phyloP scores from a whole-genome alignment of 2,797 vertebrate species.

The Zenarchopterus dispar region DNA sequence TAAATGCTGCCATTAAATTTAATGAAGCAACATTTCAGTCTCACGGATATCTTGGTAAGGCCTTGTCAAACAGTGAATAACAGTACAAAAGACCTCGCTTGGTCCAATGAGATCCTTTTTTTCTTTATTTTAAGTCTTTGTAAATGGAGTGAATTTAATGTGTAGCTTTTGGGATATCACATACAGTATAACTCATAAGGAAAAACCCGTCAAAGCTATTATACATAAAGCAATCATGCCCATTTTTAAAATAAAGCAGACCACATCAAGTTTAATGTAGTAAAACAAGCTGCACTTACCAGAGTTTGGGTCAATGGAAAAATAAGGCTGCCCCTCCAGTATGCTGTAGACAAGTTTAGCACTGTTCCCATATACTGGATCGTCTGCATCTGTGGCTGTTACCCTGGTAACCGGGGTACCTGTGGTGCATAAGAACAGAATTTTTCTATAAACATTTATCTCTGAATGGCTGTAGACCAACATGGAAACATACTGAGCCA shows the following conservation, averaged over 20 bases:
- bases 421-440: constrained; percentile 65
- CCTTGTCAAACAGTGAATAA: constrained; percentile 67
- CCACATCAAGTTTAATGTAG: background rate
- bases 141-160: constrained; percentile 9
- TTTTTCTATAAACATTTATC: constrained; percentile 28
- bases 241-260: background rate
- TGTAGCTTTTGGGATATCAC: background rate
- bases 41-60: constrained; percentile 46
- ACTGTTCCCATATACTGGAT: constrained; percentile 97
- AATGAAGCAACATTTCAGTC: constrained; percentile 63
- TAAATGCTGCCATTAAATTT: constrained; percentile 68
- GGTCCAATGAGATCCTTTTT: constrained; percentile 29
- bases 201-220: background rate
- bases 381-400: constrained; percentile 95
- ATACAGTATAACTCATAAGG: background rate
- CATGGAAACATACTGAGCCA: constrained; percentile 15
- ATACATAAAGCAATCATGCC: background rate
- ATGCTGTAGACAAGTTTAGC: constrained; percentile 98
- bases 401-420: constrained; percentile 95
- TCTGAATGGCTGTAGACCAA: constrained; percentile 13
- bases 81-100: constrained; percentile 41
- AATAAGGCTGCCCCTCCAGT: constrained; percentile 97
- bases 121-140: constrained; percentile 16
- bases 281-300: constrained; percentile 78
- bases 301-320: constrained; percentile 95